Evolutionary conservation across 1,140 invertebrate genomes (phyloP).

Genomic region (Sycophaga agraensis): DNA sequence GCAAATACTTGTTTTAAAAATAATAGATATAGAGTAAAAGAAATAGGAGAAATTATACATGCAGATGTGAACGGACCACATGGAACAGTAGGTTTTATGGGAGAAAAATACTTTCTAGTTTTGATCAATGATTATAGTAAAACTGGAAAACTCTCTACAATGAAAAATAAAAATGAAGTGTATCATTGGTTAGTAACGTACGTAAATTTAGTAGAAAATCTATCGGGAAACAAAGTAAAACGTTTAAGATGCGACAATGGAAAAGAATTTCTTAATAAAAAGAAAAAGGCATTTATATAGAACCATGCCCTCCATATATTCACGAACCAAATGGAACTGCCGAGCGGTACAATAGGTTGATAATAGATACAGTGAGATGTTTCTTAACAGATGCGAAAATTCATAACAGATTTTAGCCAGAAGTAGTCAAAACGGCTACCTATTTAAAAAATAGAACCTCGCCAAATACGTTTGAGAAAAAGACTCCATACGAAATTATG

Average conservation of each 20-base stretch:
- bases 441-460: too few species aligned
- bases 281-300: slow-evolving; percentile 29
- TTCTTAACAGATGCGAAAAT: slow-evolving; percentile 36
- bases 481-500: too few species aligned
- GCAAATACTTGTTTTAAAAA: not conserved
- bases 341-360: slow-evolving; percentile 31
- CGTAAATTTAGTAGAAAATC: slow-evolving; percentile 6
- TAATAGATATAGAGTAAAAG: not conserved
- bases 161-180: slow-evolving; percentile 2
- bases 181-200: not conserved
- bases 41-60: not conserved
- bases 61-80: not conserved
- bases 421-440: too few species aligned
- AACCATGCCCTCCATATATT: slow-evolving; percentile 28
- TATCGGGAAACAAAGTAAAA: not conserved
- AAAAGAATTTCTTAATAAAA: slow-evolving; percentile 29
- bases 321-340: slow-evolving; percentile 29
- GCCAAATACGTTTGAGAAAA: too few species aligned
- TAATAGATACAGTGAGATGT: slow-evolving; percentile 32
- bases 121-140: slow-evolving; percentile 12
- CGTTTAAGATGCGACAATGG: slow-evolving; percentile 21
- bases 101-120: slow-evolving; percentile 8
- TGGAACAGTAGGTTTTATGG: not conserved
- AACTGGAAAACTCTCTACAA: not conserved
- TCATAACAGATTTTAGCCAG: slow-evolving; percentile 42